Percentiles rank a stretch among this genome's conserved stretches.
Conservation (phyloP, 1,140 invertebrate genomes). For the Cyclina sinensis region DNA sequence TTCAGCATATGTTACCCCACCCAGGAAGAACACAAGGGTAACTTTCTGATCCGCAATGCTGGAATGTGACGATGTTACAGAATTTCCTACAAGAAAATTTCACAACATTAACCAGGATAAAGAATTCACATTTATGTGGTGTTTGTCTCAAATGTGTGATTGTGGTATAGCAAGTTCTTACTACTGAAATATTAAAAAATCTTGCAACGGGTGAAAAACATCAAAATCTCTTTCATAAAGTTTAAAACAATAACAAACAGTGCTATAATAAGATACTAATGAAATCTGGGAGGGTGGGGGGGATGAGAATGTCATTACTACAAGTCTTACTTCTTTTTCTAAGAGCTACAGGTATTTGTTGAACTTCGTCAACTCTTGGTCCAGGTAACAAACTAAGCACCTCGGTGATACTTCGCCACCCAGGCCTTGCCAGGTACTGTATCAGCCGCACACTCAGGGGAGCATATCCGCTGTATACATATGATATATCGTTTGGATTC, state of each 20-base stretch:
- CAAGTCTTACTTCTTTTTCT: constrained; percentile 80
- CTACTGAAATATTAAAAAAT: no score
- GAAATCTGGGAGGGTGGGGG: no score
- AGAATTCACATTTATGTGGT: no score
- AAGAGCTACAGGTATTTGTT: constrained; percentile 87
- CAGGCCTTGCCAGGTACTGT: constrained; percentile 91
- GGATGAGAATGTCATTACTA: no score
- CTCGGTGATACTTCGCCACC: constrained; percentile 92
- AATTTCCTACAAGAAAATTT: constrained; percentile 83
- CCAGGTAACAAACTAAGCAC: constrained; percentile 90
- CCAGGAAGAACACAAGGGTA: constrained; percentile 97
- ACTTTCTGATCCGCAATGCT: constrained; percentile 88
- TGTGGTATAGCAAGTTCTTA: no score
- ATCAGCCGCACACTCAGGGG: constrained; percentile 96
- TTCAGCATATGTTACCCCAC: constrained; percentile 98
- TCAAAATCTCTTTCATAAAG: no score
- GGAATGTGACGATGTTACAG: constrained; percentile 86
- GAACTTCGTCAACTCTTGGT: constrained; percentile 88
- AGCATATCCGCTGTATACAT: constrained; percentile 96
- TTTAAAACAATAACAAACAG: no score
- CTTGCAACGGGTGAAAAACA: no score
- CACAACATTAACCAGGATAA: no score
- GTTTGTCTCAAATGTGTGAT: no score
- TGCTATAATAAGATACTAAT: no score
- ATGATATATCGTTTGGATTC: constrained; percentile 95